Conservation (phyloP, 2,888 invertebrate genomes). For the Pachydiplax longipennis region DNA sequence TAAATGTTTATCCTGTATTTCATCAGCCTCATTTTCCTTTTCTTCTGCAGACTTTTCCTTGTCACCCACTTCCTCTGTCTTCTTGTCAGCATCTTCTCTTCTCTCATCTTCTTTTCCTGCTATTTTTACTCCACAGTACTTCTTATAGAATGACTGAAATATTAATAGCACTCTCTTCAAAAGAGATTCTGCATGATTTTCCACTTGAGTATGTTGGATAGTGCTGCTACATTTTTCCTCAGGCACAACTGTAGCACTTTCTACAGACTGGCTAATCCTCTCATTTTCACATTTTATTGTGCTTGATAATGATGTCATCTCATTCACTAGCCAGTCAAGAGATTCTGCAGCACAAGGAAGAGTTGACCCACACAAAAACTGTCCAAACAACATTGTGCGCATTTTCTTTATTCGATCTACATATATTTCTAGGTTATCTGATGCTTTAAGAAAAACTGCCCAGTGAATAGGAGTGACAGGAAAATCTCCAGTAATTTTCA, state of each 20-base stretch:
- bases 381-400: background rate
- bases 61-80: background rate
- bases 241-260: background rate
- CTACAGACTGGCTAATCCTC: background rate
- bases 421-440: background rate
- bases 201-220: constrained; percentile 51
- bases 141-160: constrained; percentile 69
- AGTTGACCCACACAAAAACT: background rate
- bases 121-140: constrained; percentile 55
- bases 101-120: background rate
- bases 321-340: background rate
- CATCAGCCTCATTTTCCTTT: constrained; percentile 63
- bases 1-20: constrained; percentile 70
- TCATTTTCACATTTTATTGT: background rate
- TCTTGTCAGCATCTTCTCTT: background rate
- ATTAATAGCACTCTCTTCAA: constrained; percentile 64
- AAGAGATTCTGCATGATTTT: constrained; percentile 59
- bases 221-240: background rate
- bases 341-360: background rate
- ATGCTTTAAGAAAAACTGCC: background rate
- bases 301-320: background rate
- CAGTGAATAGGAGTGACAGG: background rate
- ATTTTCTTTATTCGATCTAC: background rate
- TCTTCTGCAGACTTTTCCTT: constrained; percentile 52
- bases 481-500: background rate